Percentiles rank a stretch among this genome's conserved stretches.
These are phyloP conservation scores for Halocaridina rubra DNA, from an alignment of 2,888 invertebrate species.

Conservation along the genomic window DNA sequence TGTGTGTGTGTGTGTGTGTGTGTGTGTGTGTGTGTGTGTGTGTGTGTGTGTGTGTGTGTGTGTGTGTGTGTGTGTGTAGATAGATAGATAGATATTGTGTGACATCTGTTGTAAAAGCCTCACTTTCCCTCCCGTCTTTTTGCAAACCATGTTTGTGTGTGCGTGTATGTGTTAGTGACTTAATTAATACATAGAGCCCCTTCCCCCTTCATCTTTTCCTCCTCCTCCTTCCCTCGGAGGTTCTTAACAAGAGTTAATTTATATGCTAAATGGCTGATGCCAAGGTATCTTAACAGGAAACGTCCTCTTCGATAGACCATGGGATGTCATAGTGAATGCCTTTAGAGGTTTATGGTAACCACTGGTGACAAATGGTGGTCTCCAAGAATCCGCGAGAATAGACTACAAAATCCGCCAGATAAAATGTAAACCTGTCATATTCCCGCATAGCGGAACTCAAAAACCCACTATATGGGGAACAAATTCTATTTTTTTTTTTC, in stretches of 20 bases:
- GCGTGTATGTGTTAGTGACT: slow-evolving; percentile 37
- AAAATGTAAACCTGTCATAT: too few species aligned
- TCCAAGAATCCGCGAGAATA: too few species aligned
- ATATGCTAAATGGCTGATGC: slow-evolving; percentile 53
- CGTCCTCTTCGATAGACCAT: not conserved
- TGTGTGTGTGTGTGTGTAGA: not conserved
- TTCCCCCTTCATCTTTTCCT: not conserved
- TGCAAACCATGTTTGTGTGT: too few species aligned
- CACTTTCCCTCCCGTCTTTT: not conserved
- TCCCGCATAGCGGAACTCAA: too few species aligned
- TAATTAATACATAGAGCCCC: slow-evolving; percentile 48
- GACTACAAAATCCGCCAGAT: too few species aligned
- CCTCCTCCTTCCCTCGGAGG: slow-evolving; percentile 5
- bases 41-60: too few species aligned
- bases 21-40: not conserved
- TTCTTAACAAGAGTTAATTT: slow-evolving; percentile 48
- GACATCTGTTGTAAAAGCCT: not conserved
- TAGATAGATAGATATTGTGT: not conserved
- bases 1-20: not conserved
- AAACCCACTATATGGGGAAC: too few species aligned
- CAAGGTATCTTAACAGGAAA: slow-evolving; percentile 20
- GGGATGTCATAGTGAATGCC: not conserved
- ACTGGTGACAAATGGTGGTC: too few species aligned
- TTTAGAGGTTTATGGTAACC: not conserved
- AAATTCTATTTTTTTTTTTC: too few species aligned